Percentiles rank a stretch among this genome's conserved stretches.
Evolutionary conservation across 1,140 invertebrate species (phyloP).

Genomic region (Marisa cornuarietis): DNA sequence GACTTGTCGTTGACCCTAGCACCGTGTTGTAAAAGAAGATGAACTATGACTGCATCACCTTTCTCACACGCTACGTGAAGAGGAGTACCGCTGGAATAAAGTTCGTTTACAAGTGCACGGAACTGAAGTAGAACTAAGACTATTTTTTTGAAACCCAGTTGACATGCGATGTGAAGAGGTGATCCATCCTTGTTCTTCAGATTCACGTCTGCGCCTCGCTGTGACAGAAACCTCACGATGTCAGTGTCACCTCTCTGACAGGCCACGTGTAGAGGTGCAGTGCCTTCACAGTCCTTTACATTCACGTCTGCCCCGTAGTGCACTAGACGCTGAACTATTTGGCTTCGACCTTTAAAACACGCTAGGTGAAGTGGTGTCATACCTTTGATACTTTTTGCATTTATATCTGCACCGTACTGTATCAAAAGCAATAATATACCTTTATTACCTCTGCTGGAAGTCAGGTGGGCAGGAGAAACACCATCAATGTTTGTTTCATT

Average conservation of each 20-base stretch:
- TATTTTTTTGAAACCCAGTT: not conserved
- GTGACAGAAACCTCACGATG: conserved; percentile 86
- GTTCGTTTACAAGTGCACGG: not conserved
- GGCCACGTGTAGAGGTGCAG: conserved; percentile 80
- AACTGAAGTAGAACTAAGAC: not conserved
- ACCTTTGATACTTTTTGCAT: not conserved
- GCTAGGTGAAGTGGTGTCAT: conserved; percentile 69
- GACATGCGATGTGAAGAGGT: not conserved
- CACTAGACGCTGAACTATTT: not conserved
- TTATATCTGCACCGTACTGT: conserved; percentile 40
- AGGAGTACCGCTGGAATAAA: not conserved
- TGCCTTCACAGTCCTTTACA: conserved; percentile 85
- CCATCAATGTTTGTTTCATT: too few relatives aligned
- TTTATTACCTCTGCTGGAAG: not conserved
- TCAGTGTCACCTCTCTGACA: conserved; percentile 82
- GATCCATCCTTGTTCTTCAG: conserved; percentile 4
- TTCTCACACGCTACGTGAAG: not conserved
- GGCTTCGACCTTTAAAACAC: not conserved
- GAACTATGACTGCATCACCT: too few relatives aligned
- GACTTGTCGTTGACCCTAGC: not conserved
- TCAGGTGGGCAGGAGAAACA: too few relatives aligned
- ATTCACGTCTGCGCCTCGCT: conserved; percentile 76
- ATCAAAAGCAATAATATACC: not conserved
- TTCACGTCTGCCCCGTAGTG: conserved; percentile 77
- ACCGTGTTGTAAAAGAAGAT: not conserved